A percentile compares a stretch with the other conserved stretches of the same genome.
These are phyloP conservation scores for Gastrophryne carolinensis DNA, from an alignment of 2,797 vertebrate genomes.

Conservation along the genomic window DNA sequence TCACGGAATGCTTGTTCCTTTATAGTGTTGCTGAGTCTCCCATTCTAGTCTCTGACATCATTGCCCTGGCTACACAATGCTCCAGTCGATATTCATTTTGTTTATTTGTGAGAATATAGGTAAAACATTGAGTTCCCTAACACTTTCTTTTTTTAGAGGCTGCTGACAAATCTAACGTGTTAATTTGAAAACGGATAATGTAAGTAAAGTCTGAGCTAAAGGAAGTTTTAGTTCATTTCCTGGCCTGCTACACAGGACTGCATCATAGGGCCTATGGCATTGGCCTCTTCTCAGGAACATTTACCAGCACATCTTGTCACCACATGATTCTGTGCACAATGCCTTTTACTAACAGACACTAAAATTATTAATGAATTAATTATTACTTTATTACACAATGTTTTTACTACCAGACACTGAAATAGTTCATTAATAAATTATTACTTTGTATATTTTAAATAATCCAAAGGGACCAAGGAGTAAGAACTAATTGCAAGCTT, in stretches of 20 bases:
- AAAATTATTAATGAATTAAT: background rate
- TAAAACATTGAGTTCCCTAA: constrained; percentile 11
- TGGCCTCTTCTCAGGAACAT: constrained; percentile 27
- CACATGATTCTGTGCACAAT: constrained; percentile 12
- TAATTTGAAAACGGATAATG: constrained; percentile 1
- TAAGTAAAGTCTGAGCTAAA: constrained; percentile 14
- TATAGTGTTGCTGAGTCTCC: background rate
- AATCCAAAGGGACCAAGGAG: too few relatives aligned
- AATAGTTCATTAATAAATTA: too few relatives aligned
- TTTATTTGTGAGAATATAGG: background rate
- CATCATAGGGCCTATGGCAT: constrained; percentile 30
- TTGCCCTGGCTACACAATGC: background rate
- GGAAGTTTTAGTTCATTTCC: constrained; percentile 23
- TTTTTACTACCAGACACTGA: background rate
- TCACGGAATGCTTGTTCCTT: background rate
- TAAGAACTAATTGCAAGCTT: too few relatives aligned
- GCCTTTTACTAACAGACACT: background rate
- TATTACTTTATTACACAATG: too few relatives aligned
- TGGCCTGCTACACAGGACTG: background rate
- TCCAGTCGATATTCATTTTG: constrained; percentile 2
- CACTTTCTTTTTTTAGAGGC: constrained; percentile 10
- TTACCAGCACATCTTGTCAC: constrained; percentile 15
- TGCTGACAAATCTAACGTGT: constrained; percentile 16
- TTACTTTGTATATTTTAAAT: too few relatives aligned
- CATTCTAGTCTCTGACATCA: background rate